phyloP scores from a whole-genome alignment of 30 jellyfish, hydroid and myxozoan genomes.

The Turritopsis dohrnii region DNA sequence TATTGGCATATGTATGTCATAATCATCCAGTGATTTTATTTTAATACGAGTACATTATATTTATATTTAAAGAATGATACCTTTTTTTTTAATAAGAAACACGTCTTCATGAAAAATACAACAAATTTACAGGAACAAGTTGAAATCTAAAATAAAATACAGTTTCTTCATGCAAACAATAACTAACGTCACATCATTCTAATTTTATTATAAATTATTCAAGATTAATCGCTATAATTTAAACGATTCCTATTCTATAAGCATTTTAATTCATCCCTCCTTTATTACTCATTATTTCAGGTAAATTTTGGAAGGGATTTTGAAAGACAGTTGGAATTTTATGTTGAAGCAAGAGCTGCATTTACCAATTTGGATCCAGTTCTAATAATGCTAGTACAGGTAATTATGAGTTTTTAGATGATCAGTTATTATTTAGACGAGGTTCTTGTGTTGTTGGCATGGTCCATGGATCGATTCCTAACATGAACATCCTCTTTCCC shows the following conservation, averaged over 20 bases:
- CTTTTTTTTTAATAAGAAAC: no score
- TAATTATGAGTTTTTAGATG: background rate
- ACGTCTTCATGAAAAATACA: no score
- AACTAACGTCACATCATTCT: no score
- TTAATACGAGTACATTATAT: no score
- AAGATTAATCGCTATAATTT: background rate
- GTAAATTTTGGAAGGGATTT: conserved; percentile 88
- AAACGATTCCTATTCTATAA: background rate
- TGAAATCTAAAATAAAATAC: no score
- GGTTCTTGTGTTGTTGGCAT: conserved; percentile 11
- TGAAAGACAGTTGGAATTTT: conserved; percentile 79
- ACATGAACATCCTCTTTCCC: conserved; percentile 8
- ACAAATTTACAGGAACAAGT: no score
- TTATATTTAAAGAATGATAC: no score
- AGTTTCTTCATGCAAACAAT: no score
- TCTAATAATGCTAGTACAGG: conserved; percentile 73
- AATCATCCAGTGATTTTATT: no score
- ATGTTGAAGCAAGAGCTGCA: conserved; percentile 84
- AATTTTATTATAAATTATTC: no score
- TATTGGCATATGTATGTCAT: no score
- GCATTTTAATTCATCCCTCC: background rate
- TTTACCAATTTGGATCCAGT: conserved; percentile 72
- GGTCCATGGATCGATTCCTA: background rate
- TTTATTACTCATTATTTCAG: conserved; percentile 33
- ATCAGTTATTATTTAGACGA: background rate